These are phyloP conservation scores for Parnassius glacialis DNA, from an alignment of 2,888 invertebrate species.

Conservation along the genomic window DNA sequence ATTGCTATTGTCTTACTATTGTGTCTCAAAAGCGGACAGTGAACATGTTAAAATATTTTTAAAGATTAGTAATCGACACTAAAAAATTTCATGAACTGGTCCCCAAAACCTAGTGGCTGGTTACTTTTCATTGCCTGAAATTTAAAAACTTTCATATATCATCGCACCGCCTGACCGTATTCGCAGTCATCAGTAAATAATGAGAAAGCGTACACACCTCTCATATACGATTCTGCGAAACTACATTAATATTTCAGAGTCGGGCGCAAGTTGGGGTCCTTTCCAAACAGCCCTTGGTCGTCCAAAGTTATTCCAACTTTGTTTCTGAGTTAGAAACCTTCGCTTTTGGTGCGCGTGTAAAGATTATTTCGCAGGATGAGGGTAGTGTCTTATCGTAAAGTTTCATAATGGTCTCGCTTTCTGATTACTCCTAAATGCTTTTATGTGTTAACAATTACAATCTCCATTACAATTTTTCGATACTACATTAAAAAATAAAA, in stretches of 20 bases:
- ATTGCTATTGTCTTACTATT: no score
- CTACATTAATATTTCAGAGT: constrained; percentile 79
- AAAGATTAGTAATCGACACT: no score
- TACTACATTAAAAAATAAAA: no score
- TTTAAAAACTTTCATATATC: no score
- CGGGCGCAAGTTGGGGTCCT: constrained; percentile 71
- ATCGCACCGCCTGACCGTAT: constrained; percentile 29
- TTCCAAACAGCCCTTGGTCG: constrained; percentile 81
- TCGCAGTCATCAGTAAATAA: constrained; percentile 16
- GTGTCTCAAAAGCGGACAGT: no score
- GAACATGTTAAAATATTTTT: no score
- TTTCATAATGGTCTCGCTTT: constrained; percentile 36
- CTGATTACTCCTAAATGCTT: constrained; percentile 13
- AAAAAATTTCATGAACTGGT: no score
- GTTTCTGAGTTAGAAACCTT: constrained; percentile 54
- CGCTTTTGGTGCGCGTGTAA: constrained; percentile 60
- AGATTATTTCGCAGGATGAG: constrained; percentile 69
- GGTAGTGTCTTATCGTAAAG: constrained; percentile 66
- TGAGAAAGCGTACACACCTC: constrained; percentile 52
- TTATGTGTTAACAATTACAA: no score
- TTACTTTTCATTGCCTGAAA: no score
- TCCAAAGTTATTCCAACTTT: constrained; percentile 80
- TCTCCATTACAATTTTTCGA: no score
- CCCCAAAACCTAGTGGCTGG: no score
- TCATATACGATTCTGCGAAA: constrained; percentile 77